These are phyloP conservation scores for Bucco capensis DNA, from an alignment of 2,113 vertebrate genomes.

Conservation along the genomic window DNA sequence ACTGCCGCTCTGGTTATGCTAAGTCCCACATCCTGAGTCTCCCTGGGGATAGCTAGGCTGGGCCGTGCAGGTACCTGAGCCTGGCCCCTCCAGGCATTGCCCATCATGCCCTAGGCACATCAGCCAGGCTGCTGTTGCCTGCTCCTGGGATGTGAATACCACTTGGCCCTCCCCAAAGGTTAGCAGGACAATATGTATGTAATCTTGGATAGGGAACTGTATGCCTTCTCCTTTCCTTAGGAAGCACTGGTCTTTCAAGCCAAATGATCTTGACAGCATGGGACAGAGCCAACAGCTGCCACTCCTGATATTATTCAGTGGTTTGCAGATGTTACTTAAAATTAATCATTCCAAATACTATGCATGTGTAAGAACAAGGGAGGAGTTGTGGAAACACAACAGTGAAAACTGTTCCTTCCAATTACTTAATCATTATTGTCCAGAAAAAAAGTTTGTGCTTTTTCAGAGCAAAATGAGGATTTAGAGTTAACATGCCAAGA, in stretches of 20 bases:
- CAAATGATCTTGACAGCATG: neutral
- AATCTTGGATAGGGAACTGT: neutral
- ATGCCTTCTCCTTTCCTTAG: neutral
- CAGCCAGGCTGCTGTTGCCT: neutral
- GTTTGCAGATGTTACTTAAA: neutral
- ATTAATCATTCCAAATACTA: neutral
- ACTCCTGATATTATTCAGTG: neutral
- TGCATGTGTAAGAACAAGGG: neutral
- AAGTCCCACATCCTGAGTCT: neutral
- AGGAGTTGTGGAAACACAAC: neutral
- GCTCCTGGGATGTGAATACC: neutral
- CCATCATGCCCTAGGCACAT: rapidly evolving
- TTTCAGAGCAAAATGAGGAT: neutral
- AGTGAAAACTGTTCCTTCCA: neutral
- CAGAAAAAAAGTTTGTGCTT: too few species aligned
- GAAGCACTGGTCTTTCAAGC: neutral
- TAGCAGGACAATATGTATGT: neutral
- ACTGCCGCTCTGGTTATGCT: neutral
- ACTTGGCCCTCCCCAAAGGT: neutral
- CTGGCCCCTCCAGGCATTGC: neutral
- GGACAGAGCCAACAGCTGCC: neutral
- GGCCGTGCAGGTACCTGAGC: neutral
- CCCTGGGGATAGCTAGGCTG: rapidly evolving
- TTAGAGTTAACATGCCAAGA: neutral
- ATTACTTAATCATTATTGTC: neutral